phyloP scores from a whole-genome alignment of 1,140 invertebrate species.

The Conopomorpha cramerella region DNA sequence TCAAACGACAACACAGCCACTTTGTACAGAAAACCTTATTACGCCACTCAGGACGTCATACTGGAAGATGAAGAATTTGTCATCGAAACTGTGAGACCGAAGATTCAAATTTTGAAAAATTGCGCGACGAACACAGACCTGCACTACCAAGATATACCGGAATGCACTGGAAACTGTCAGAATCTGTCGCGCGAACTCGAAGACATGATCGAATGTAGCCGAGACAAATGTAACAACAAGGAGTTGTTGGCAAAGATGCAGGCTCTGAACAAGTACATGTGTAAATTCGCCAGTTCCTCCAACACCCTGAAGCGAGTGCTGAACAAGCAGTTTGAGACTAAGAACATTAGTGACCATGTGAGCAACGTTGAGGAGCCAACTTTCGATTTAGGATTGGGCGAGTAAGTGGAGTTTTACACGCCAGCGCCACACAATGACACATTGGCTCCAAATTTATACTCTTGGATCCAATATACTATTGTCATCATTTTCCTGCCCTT shows the following conservation, averaged over 20 bases:
- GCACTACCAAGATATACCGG: constrained; percentile 18
- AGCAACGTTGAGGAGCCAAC: constrained; percentile 11
- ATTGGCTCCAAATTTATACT: too few species aligned
- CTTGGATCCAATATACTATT: too few species aligned
- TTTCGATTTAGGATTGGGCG: constrained; percentile 30
- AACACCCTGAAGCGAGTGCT: constrained; percentile 36
- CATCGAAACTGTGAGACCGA: constrained; percentile 32
- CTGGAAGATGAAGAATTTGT: constrained; percentile 32
- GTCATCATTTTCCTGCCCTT: neutral
- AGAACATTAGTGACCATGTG: constrained; percentile 12
- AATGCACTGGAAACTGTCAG: constrained; percentile 17
- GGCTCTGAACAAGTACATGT: constrained; percentile 38
- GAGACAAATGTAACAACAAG: constrained; percentile 15
- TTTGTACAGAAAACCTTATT: constrained; percentile 28
- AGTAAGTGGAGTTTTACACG: neutral
- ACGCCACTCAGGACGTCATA: constrained; percentile 25
- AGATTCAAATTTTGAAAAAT: constrained; percentile 38
- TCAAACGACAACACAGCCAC: neutral
- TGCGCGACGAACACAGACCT: constrained; percentile 28
- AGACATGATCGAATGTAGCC: constrained; percentile 15
- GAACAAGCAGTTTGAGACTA: constrained; percentile 27
- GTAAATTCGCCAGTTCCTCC: constrained; percentile 36
- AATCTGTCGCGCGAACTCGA: constrained; percentile 20
- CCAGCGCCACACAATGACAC: too few species aligned
- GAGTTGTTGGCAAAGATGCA: constrained; percentile 32